Conservation (phyloP, 1,140 invertebrate genomes). For the Coenobita brevimanus region DNA sequence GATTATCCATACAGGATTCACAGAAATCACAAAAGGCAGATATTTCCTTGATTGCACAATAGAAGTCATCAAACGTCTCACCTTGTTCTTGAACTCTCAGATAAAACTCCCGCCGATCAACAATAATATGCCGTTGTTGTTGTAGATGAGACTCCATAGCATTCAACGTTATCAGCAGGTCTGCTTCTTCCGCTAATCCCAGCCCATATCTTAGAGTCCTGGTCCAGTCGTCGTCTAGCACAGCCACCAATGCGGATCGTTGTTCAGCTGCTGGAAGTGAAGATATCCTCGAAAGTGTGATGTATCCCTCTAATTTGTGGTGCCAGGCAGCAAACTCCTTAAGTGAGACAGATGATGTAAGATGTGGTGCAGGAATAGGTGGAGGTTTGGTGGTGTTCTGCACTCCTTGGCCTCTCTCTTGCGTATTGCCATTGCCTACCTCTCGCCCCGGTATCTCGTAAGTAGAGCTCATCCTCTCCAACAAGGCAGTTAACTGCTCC, state of each 20-base stretch:
- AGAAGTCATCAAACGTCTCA: not conserved
- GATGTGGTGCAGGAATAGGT: not conserved
- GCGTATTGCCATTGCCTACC: too few species aligned
- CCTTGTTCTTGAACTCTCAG: not conserved
- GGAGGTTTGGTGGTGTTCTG: not conserved
- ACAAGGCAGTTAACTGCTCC: not conserved
- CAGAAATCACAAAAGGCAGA: constrained; percentile 32
- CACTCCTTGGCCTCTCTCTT: not conserved
- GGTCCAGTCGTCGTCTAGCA: constrained; percentile 9
- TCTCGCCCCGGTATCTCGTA: not conserved
- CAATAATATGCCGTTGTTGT: not conserved
- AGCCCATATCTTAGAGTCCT: not conserved
- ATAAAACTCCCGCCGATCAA: constrained; percentile 8
- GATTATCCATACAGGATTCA: not conserved
- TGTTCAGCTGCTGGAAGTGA: not conserved
- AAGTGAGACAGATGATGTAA: not conserved
- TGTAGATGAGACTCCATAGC: not conserved
- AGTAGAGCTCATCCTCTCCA: not conserved
- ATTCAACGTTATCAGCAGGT: not conserved
- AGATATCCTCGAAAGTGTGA: not conserved
- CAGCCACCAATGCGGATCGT: not conserved
- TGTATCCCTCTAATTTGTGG: not conserved
- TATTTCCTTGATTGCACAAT: constrained; percentile 15
- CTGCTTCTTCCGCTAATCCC: not conserved
- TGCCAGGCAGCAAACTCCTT: constrained; percentile 5